Base-by-base conservation (phyloP, 2,113 vertebrate genomes). In the Ammodytes marinus region DNA sequence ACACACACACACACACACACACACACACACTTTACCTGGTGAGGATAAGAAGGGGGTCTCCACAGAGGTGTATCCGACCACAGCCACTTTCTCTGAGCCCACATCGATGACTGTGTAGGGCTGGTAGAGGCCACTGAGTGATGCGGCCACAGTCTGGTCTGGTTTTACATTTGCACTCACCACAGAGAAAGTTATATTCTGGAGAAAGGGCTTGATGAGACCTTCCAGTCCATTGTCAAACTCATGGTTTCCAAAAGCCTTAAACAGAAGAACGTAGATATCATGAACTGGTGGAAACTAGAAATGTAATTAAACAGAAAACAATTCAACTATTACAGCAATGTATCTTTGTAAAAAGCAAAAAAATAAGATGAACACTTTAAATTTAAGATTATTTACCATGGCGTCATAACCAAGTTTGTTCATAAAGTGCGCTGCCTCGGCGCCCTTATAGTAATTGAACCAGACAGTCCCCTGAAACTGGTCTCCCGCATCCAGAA, bases 221-320 rank as follows among this genome's bases (percentile, higher is more conserved):
- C 96, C 97, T 0, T 96, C 93, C 57, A 96, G 95, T 49, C 96
- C 96, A 54, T 96, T 97, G 92, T 99, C 98, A 93, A 99, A 99
- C 88, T 99, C 98, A 55, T 98, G 98, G 80, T 98, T 99, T 76
- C 98, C 97, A 82, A 98, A 92, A 68, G 98, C 96, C 98, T 99
- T 9, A 6, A 66, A 55, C 13, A 11, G 2, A 55, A 37, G 2
- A 54, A 5, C 14, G 52, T 1, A 1, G 1, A 9, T 53, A 46
- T 13, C 11, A 43, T 43, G 19, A 40, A 13, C 15, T 40, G 5
- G 50, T 50, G 19, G 8, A 47, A 2, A 35, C 40, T 12, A 46
- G 5, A 11, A 2, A 55, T 3, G 52, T 52, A 0, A 15, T 66
- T 35, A 66, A 49, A 47, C 7, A 35, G 19, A 68, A 27, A 17